Base-by-base conservation (phyloP, 2,888 invertebrate genomes). In the Dilophus febrilis region DNA sequence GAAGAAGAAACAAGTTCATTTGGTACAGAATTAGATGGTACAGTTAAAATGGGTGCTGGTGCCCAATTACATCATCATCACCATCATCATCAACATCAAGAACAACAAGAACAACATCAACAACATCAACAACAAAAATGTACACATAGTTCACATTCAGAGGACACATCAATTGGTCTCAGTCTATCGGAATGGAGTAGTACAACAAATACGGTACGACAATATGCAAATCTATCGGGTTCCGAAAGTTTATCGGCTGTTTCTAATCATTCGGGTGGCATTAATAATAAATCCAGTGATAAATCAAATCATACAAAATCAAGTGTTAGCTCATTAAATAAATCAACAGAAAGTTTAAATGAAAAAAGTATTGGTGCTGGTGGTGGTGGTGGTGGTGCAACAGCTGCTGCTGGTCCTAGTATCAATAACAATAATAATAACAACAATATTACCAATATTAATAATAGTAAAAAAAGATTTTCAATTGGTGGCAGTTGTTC, bases 121-220 rank as follows among this genome's bases (percentile, higher is more conserved):
- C n/a, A n/a, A n/a, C 56, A 83, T 16, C 81, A 81, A 49, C 81
- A 77, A 44, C 80, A 81, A 51, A 84, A 81, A 55, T 83, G 82
- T 52, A 84, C 83, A 0, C 81, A 84, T 48, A 79, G 83, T 50
- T 79, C 83, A 0, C 83, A 84, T 59, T 84, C 85, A 6, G 85
- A 86, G 59, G 86, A 86, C 51, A 86, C 86, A 0, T 86, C 86
- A 0, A 77, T 85, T 55, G 85, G 85, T 14, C 63, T 86, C 26
- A 85, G 85, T 52, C 77, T 84, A 51, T 85, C 85, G 3, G 86
- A 87, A 53, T 86, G 85, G 84, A 85, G 85, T 0, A 85, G 85
- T 0, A 85, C 84, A 38, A 85, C 84, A 1, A 85, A 82, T 48
- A 85, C 85, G 0, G 85, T 85, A 2, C 73, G 79, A 2, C 79